These are phyloP conservation scores for Luehdorfia chinensis DNA, from an alignment of 1,140 invertebrate genomes.

Conservation along the genomic window DNA sequence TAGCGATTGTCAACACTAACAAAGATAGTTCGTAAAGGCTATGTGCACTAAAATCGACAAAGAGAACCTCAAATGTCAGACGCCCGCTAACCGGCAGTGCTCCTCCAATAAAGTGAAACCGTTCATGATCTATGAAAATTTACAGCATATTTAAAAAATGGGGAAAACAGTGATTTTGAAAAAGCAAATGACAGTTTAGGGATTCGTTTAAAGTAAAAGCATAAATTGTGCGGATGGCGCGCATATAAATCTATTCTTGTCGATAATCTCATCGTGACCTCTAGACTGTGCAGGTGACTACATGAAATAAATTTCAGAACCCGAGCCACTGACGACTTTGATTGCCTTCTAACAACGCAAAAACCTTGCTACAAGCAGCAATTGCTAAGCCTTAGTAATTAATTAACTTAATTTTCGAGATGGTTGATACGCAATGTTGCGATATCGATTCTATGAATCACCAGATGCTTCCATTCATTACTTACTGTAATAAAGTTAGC, in stretches of 20 bases:
- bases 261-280: slow-evolving; percentile 40
- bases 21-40: slow-evolving; percentile 6
- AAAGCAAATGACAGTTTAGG: no score
- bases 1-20: not conserved
- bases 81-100: no score
- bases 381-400: slow-evolving; percentile 19
- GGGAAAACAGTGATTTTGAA: no score
- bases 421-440: slow-evolving; percentile 34
- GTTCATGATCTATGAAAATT: no score
- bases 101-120: no score
- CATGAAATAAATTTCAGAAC: slow-evolving; percentile 32
- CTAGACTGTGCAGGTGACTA: slow-evolving; percentile 54
- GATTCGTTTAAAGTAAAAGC: no score
- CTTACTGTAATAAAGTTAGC: slow-evolving; percentile 56
- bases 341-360: slow-evolving; percentile 40
- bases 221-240: no score
- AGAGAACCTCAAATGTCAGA: slow-evolving; percentile 5
- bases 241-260: no score
- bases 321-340: slow-evolving; percentile 33
- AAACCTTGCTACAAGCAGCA: slow-evolving; percentile 30
- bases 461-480: slow-evolving; percentile 26
- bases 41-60: slow-evolving; percentile 7
- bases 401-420: slow-evolving; percentile 34
- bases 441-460: slow-evolving; percentile 7
- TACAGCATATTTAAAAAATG: no score